A percentile compares a stretch with the other conserved stretches of the same genome.
These are phyloP conservation scores for Petrocephalus schoutedeni DNA, from an alignment of 2,797 vertebrate genomes.

Conservation along the genomic window DNA sequence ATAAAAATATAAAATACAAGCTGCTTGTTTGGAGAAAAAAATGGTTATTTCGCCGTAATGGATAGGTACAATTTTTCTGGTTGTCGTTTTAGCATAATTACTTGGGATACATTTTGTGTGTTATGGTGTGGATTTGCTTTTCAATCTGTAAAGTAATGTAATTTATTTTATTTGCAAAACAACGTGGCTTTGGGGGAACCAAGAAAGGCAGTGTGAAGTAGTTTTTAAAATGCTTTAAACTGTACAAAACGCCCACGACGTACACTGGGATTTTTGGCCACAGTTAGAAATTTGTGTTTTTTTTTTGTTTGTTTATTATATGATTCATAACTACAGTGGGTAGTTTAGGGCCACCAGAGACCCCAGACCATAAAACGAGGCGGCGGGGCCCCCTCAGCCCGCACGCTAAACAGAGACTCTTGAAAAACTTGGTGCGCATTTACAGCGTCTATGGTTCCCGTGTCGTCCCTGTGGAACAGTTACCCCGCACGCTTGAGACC, in stretches of 20 bases:
- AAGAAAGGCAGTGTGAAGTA: not conserved
- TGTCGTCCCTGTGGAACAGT: not conserved
- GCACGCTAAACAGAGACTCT: not conserved
- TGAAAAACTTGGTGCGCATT: not conserved
- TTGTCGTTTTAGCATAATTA: not conserved
- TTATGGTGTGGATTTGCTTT: not conserved
- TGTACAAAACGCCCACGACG: not conserved
- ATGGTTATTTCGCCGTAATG: not conserved
- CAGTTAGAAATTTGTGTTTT: not conserved
- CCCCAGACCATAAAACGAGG: not conserved
- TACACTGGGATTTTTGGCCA: not conserved
- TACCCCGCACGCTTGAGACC: not conserved
- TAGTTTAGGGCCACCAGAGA: not conserved
- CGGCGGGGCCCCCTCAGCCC: not conserved
- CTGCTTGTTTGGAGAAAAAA: not conserved
- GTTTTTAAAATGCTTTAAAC: not conserved
- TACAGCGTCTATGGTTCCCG: not conserved
- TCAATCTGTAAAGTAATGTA: not conserved
- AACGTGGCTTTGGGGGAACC: not conserved
- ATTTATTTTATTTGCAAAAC: constrained; percentile 4
- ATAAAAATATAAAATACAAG: not conserved
- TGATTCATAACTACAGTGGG: not conserved
- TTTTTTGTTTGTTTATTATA: not conserved
- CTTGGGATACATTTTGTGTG: not conserved
- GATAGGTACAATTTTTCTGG: not conserved